A percentile compares a stretch with the other conserved stretches of the same genome.
Evolutionary conservation across 2,888 invertebrate genomes (phyloP).

Genomic region (Caenorhabditis parvicauda): DNA sequence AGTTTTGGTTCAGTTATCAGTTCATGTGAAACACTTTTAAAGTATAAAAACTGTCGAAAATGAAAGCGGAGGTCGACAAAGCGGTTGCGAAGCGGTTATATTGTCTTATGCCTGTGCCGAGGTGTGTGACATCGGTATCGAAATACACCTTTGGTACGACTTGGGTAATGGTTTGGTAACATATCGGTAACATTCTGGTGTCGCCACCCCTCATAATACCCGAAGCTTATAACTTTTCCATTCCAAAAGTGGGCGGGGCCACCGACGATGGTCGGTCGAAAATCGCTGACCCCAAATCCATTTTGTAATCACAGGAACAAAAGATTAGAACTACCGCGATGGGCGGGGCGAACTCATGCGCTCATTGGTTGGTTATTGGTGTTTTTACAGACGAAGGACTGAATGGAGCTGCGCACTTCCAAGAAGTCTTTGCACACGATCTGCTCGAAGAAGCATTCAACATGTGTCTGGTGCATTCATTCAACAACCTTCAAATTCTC

Average conservation of each 20-base stretch:
- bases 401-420: constrained; percentile 8
- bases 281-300: not conserved
- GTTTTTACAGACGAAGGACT: constrained; percentile 8
- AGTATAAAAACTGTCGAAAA: not conserved
- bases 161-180: too few species aligned
- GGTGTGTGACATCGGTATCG: too few species aligned
- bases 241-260: too few species aligned
- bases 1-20: not conserved
- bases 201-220: too few species aligned
- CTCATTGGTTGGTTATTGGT: too few species aligned
- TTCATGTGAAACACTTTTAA: not conserved
- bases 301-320: too few species aligned
- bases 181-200: too few species aligned
- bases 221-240: not conserved
- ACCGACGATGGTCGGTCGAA: too few species aligned
- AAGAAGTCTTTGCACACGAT: constrained; percentile 28
- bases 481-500: constrained; percentile 16
- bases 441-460: constrained; percentile 27
- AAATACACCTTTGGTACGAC: too few species aligned
- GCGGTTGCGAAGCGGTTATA: not conserved
- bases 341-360: too few species aligned
- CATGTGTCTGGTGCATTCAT: constrained; percentile 28
- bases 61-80: not conserved
- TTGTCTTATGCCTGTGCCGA: too few species aligned
- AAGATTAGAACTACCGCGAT: too few species aligned